Evolutionary conservation across 2,113 vertebrate species (phyloP).

Genomic region (Hypomesus transpacificus): DNA sequence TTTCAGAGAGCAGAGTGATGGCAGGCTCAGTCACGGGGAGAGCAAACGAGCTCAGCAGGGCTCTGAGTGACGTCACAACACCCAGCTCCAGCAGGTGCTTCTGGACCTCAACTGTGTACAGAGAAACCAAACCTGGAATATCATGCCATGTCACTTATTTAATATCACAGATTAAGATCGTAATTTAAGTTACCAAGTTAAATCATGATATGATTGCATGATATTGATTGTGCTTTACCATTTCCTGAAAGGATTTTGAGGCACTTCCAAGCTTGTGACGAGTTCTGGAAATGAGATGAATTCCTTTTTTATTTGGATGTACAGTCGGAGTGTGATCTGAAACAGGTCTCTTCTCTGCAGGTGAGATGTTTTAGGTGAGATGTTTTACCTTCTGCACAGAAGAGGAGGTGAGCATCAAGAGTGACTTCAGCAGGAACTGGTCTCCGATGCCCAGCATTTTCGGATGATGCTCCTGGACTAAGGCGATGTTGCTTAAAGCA

Average conservation of each 20-base stretch:
- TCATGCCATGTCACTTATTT: neutral
- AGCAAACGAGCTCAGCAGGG: conserved; percentile 58
- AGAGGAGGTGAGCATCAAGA: conserved; percentile 74
- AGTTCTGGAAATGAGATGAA: conserved; percentile 64
- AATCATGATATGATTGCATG: neutral
- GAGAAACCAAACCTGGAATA: neutral
- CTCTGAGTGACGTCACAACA: conserved; percentile 60
- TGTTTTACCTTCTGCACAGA: conserved; percentile 71
- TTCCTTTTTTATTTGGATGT: no score
- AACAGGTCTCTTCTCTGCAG: no score
- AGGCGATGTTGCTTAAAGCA: conserved; percentile 75
- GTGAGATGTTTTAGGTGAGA: no score
- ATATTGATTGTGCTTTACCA: conserved; percentile 56
- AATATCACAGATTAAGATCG: no score
- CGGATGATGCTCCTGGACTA: conserved; percentile 57
- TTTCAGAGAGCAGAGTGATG: conserved; percentile 65
- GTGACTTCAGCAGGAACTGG: conserved; percentile 64
- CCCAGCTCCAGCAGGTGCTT: conserved; percentile 66
- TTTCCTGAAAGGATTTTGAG: conserved; percentile 71
- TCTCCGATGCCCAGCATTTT: conserved; percentile 64
- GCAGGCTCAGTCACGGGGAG: conserved; percentile 55
- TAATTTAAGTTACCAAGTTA: neutral
- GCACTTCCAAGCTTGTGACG: conserved; percentile 77
- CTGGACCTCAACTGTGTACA: conserved; percentile 61
- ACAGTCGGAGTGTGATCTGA: no score